Conservation (phyloP, 1,140 invertebrate species). For the Lasioglossum albipes region DNA sequence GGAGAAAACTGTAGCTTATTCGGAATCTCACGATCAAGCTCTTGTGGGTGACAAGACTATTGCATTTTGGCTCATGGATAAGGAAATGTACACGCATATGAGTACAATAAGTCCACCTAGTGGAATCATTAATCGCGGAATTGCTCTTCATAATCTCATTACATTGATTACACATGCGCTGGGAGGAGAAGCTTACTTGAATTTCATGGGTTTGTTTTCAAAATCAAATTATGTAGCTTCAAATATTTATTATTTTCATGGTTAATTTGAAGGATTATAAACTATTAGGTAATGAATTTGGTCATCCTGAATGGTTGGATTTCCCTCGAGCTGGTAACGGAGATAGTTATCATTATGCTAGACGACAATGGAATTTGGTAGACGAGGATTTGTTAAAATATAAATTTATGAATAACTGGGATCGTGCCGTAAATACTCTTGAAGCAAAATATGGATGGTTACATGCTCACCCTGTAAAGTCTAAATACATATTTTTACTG, state of each 20-base stretch:
- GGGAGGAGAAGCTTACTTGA: constrained; percentile 98
- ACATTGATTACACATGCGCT: constrained; percentile 95
- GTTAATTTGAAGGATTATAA: constrained; percentile 1
- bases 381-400: constrained; percentile 95
- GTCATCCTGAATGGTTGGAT: constrained; percentile 99
- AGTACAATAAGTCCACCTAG: constrained; percentile 86
- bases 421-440: constrained; percentile 93
- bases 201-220: constrained; percentile 92
- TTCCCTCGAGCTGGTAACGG: constrained; percentile 98
- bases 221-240: neutral
- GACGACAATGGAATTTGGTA: constrained; percentile 96
- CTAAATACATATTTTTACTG: constrained; percentile 9
- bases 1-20: constrained; percentile 97
- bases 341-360: constrained; percentile 97
- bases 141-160: constrained; percentile 98
- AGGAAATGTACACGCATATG: constrained; percentile 99
- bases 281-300: constrained; percentile 96
- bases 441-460: constrained; percentile 96
- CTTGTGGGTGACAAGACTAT: constrained; percentile 99
- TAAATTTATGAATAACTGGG: constrained; percentile 96
- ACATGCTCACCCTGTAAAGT: constrained; percentile 84
- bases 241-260: neutral
- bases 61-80: constrained; percentile 99
- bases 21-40: constrained; percentile 98
- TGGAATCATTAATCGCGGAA: constrained; percentile 91